These are phyloP conservation scores for Sebastes aleutianus DNA, from an alignment of 2,797 vertebrate genomes.

Conservation along the genomic window DNA sequence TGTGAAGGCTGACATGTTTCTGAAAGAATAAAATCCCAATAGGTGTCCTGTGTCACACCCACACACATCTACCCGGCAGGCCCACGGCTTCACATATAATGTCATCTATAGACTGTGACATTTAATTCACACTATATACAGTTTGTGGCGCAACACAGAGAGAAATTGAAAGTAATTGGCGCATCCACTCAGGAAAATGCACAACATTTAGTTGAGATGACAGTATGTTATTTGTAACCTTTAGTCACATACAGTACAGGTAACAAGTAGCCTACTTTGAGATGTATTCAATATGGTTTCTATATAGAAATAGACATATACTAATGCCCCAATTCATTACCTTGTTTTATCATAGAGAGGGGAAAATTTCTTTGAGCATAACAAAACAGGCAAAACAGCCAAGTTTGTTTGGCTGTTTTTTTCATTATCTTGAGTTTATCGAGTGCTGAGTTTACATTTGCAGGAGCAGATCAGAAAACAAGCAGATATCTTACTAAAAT, in stretches of 20 bases:
- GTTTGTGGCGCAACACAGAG: background rate
- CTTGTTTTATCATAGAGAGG: background rate
- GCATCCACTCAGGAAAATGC: background rate
- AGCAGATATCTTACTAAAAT: too few relatives aligned
- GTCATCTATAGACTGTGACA: conserved; percentile 10
- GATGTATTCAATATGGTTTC: background rate
- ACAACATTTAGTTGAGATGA: conserved; percentile 4
- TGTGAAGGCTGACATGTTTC: conserved; percentile 19
- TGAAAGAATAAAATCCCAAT: background rate
- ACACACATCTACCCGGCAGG: background rate
- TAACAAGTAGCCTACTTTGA: background rate
- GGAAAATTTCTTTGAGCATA: too few relatives aligned
- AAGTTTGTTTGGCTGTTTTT: too few relatives aligned
- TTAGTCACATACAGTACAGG: background rate
- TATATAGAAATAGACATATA: background rate
- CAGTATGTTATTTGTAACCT: background rate
- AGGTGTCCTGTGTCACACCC: background rate
- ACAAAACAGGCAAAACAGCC: too few relatives aligned
- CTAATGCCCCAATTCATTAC: background rate
- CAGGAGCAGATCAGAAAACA: background rate
- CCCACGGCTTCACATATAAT: background rate
- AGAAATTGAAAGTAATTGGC: background rate
- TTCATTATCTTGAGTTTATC: too few relatives aligned
- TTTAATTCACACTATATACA: conserved; percentile 2
- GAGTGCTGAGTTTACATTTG: background rate